These are phyloP conservation scores for Lysiphlebus fabarum DNA, from an alignment of 1,140 invertebrate genomes.

Conservation along the genomic window DNA sequence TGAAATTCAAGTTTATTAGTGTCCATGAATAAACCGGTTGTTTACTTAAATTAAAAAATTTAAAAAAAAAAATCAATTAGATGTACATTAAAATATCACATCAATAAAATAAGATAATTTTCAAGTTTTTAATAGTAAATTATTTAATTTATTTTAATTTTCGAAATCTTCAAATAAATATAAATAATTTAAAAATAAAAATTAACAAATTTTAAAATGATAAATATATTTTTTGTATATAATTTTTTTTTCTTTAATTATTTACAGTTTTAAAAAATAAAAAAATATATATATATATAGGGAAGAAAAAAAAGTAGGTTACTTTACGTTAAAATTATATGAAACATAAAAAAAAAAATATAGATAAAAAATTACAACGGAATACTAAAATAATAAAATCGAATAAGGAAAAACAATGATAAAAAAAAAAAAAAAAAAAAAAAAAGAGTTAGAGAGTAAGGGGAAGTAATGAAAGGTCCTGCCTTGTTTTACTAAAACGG, in stretches of 20 bases:
- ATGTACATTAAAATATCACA: too few relatives aligned
- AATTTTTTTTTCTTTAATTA: too few relatives aligned
- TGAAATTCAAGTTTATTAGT: background rate
- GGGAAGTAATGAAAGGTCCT: constrained; percentile 29
- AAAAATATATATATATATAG: too few relatives aligned
- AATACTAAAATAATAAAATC: background rate
- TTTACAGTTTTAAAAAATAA: too few relatives aligned
- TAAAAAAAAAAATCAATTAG: too few relatives aligned
- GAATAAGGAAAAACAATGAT: constrained; percentile 4
- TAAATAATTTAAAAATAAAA: too few relatives aligned
- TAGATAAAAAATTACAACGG: background rate
- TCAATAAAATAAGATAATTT: background rate
- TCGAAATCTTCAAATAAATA: background rate
- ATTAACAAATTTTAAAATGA: too few relatives aligned
- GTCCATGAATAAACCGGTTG: constrained; percentile 13
- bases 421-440: constrained; percentile 12
- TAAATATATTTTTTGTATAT: too few relatives aligned
- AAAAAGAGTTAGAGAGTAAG: constrained; percentile 23
- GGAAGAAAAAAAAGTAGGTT: too few relatives aligned
- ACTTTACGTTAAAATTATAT: too few relatives aligned
- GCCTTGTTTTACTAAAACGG: constrained; percentile 15
- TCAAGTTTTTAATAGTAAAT: background rate
- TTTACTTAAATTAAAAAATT: background rate
- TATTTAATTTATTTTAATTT: background rate
- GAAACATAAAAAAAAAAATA: too few relatives aligned